Base-by-base conservation (phyloP, 2,888 invertebrate species). In the Siphlonurus alternatus region DNA sequence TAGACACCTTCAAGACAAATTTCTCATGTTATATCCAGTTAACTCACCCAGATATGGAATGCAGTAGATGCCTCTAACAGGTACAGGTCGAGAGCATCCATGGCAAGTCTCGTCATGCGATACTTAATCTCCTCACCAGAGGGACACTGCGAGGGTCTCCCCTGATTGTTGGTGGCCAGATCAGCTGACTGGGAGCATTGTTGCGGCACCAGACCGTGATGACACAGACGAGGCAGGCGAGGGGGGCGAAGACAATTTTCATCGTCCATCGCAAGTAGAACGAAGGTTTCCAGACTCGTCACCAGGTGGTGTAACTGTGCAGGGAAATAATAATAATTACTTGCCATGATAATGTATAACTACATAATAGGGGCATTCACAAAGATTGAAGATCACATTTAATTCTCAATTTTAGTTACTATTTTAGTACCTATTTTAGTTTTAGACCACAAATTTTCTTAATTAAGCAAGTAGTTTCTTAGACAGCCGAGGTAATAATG, bases 231-330 rank as follows among this genome's bases (percentile, higher is more conserved):
- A 1, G 85, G 84, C 15, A 87, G 80, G 69, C 86, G 85, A 0
- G 97, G 92, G 5, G 91, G 88, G 68, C 88, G 86, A 61, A 96
- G 76, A 71, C 87, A 87, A 74, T 98, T 96, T 78, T 98, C 98
- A 1, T 86, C 84, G 74, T 96, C 94, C 63, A 88, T 83, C 24
- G 90, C 85, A 66, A 95, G 82, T 63, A 95, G 79, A 24, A 93
- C 74, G 66, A 97, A 86, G 0, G 94, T 92, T 78, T 98, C 96
- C 63, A 97, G 75, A 1, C 92, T 88, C 23, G 91, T 89, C 18
- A 92, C 81, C 7, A 97, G 82, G 72, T 93, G 90, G 72, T 92
- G 89, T 0, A 97, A 73, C 80, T 88, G 67, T 19, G 67, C 67
- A 7, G 59, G 20, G 23, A 63, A 53, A n/a, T n/a, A n/a, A n/a